Percentiles rank a stretch among this genome's conserved stretches.
These are phyloP conservation scores for Sparus aurata DNA, from an alignment of 2,797 vertebrate species.

Conservation along the genomic window DNA sequence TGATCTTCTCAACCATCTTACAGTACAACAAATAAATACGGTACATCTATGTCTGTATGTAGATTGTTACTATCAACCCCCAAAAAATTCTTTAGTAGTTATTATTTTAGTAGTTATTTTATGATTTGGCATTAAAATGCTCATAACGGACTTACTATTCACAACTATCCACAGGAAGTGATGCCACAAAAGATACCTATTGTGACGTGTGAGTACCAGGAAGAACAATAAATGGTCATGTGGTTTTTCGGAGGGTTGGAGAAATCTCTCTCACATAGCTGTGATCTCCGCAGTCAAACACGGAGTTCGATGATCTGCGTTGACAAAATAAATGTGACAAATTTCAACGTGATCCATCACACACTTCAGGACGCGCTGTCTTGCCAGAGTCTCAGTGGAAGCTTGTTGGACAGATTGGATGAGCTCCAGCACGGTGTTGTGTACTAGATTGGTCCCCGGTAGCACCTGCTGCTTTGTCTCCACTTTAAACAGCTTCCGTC, in stretches of 20 bases:
- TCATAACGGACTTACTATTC: not conserved
- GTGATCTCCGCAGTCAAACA: slow-evolving; percentile 33
- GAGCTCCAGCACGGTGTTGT: slow-evolving; percentile 63
- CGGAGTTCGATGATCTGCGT: slow-evolving; percentile 35
- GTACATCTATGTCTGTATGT: not conserved
- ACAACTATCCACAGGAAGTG: not conserved
- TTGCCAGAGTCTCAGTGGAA: slow-evolving; percentile 39
- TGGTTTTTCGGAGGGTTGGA: not conserved
- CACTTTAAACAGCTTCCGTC: slow-evolving; percentile 74
- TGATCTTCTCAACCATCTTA: not conserved
- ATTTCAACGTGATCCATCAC: slow-evolving; percentile 43
- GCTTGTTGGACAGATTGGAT: slow-evolving; percentile 70
- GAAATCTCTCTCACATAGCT: not conserved
- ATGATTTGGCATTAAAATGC: not conserved
- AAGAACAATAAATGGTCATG: not conserved
- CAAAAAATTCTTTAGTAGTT: too few species aligned
- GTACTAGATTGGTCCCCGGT: slow-evolving; percentile 59
- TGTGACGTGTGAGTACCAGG: not conserved
- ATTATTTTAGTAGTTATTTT: too few species aligned
- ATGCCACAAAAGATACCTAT: not conserved
- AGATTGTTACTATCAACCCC: not conserved
- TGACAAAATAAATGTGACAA: slow-evolving; percentile 50
- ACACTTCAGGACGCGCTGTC: slow-evolving; percentile 37
- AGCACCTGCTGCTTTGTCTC: slow-evolving; percentile 81
- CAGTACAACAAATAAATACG: too few species aligned